These are phyloP conservation scores for Parazoanthus atlanticus DNA, from an alignment of 92 coral and sea anemone species.

Conservation along the genomic window DNA sequence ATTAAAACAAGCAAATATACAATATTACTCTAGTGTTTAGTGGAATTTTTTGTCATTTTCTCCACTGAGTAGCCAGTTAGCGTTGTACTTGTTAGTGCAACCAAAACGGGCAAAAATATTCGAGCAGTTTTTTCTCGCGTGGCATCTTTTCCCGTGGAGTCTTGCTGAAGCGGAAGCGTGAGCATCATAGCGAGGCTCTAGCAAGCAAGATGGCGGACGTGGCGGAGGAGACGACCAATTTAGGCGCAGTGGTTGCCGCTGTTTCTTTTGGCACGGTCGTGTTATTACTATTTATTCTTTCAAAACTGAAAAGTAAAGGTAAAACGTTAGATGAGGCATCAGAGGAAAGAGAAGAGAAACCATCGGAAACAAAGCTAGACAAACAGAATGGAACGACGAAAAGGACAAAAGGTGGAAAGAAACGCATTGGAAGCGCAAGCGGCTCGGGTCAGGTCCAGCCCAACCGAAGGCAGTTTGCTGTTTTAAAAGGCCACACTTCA, in stretches of 20 bases:
- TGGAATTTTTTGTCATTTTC: background rate
- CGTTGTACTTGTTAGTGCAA: too few species aligned
- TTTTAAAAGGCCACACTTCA: conserved; percentile 93
- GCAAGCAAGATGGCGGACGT: conserved; percentile 93
- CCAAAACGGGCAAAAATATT: background rate
- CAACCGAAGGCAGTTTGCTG: conserved; percentile 80
- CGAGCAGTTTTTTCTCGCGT: background rate
- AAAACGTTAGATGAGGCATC: conserved; percentile 38
- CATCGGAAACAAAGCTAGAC: conserved; percentile 42
- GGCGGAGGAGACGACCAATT: conserved; percentile 51
- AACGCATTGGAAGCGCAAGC: conserved; percentile 52
- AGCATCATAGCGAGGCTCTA: conserved; percentile 79
- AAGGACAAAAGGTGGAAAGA: conserved; percentile 40
- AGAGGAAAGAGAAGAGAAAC: conserved; percentile 47
- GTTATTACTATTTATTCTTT: conserved; percentile 70
- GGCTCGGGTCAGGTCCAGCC: conserved; percentile 44
- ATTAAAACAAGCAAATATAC: background rate
- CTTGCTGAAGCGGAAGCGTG: conserved; percentile 23
- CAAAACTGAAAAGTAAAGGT: conserved; percentile 64
- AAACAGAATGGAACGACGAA: conserved; percentile 57
- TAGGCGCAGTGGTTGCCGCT: conserved; percentile 68
- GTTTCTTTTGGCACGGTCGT: conserved; percentile 80
- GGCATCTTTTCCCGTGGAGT: background rate
- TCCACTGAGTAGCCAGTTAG: too few species aligned
- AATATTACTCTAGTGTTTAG: background rate